Percentiles rank a stretch among this genome's conserved stretches.
These are phyloP conservation scores for Catalaphyllia jardinei DNA, from an alignment of 64 coral and sea anemone species.

Conservation along the genomic window DNA sequence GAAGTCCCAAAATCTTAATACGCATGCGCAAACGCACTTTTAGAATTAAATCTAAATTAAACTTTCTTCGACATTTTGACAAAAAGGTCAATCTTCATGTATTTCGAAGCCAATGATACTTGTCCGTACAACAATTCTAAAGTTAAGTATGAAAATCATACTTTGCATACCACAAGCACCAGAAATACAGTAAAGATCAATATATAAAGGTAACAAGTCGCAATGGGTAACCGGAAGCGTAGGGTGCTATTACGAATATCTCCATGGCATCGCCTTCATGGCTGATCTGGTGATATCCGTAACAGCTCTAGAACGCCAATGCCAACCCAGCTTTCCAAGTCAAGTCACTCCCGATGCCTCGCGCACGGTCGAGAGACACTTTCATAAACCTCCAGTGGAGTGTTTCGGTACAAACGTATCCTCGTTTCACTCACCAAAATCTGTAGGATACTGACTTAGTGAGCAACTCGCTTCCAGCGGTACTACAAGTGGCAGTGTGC, in stretches of 20 bases:
- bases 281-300: constrained; percentile 50
- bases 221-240: neutral
- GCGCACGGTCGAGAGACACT: constrained; percentile 35
- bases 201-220: neutral
- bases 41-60: neutral
- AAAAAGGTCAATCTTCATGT: neutral
- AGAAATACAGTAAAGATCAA: neutral
- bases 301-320: constrained; percentile 44
- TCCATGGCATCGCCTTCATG: constrained; percentile 36
- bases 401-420: constrained; percentile 54
- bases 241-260: constrained; percentile 35
- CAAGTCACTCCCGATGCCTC: constrained; percentile 34
- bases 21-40: constrained; percentile 7
- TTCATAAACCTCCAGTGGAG: constrained; percentile 38
- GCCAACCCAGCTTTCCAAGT: constrained; percentile 41
- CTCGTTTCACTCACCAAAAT: constrained; percentile 18
- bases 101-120: neutral
- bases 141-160: neutral
- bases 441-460: constrained; percentile 40
- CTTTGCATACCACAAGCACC: neutral
- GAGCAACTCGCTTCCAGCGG: constrained; percentile 25
- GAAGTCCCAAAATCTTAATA: neutral
- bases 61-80: neutral
- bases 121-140: too few relatives aligned
- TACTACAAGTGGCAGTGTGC: constrained; percentile 25